phyloP scores from a whole-genome alignment of 2,888 invertebrate genomes.

The Drosophila kuntzei region DNA sequence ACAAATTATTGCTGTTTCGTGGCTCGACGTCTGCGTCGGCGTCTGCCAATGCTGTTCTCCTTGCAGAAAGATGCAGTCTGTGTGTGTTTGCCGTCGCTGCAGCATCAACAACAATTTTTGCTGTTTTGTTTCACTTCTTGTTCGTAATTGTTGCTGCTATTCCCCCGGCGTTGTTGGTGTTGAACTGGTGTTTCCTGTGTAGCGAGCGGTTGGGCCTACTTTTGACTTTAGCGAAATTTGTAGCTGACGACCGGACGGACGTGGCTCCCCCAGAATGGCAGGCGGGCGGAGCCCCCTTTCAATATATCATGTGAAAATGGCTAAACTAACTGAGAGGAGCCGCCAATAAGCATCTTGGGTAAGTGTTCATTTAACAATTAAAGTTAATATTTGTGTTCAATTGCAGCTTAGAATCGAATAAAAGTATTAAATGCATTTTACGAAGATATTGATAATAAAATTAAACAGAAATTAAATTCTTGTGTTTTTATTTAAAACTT shows the following conservation, averaged over 20 bases:
- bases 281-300: not conserved
- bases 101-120: conserved; percentile 40
- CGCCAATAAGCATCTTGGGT: conserved; percentile 14
- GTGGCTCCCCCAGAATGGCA: not conserved
- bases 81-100: conserved; percentile 22
- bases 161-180: conserved; percentile 65
- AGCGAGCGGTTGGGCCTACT: conserved; percentile 52
- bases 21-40: conserved; percentile 27
- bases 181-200: conserved; percentile 60
- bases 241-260: conserved; percentile 41
- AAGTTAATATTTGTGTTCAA: conserved; percentile 26
- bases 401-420: conserved; percentile 25
- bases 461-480: not conserved
- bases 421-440: not conserved
- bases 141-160: conserved; percentile 65
- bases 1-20: conserved; percentile 41
- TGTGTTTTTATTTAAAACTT: not conserved
- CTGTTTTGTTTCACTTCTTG: conserved; percentile 59
- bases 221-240: conserved; percentile 75
- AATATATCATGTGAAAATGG: not conserved
- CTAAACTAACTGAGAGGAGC: not conserved
- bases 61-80: conserved; percentile 6
- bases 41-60: conserved; percentile 10
- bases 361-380: conserved; percentile 12
- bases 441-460: not conserved